phyloP scores from a whole-genome alignment of 2,113 vertebrate genomes.

The Burhinus oedicnemus region DNA sequence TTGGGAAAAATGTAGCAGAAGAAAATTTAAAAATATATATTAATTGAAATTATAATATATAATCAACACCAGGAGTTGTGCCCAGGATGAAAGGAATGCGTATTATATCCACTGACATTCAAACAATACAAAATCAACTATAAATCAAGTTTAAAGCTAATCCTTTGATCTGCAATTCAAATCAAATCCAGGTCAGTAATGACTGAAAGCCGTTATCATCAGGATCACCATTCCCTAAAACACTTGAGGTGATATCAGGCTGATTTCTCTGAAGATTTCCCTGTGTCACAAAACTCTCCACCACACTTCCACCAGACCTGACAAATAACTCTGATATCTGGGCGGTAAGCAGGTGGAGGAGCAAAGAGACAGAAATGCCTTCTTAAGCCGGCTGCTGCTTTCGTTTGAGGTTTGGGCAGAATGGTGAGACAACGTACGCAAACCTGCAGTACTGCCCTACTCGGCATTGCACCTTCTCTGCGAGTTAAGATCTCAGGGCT shows the following conservation, averaged over 20 bases:
- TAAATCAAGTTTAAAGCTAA: not conserved
- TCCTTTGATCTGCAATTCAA: not conserved
- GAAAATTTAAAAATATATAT: not conserved
- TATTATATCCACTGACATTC: not conserved
- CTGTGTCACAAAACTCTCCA: not conserved
- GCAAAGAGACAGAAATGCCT: not conserved
- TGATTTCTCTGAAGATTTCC: not conserved
- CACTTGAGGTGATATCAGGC: not conserved
- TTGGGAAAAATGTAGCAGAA: not conserved
- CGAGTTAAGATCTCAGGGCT: not conserved
- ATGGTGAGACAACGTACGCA: not conserved
- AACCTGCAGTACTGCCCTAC: not conserved
- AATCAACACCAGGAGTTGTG: not conserved
- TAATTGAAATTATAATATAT: not conserved
- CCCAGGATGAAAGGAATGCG: not conserved
- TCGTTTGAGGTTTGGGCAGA: not conserved
- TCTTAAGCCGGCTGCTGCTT: not conserved
- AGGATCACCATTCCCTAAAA: not conserved
- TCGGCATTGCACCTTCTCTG: rapidly evolving
- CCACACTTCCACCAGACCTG: not conserved
- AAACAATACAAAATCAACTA: not conserved
- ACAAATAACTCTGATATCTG: not conserved
- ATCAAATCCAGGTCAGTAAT: not conserved
- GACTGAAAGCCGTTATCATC: not conserved
- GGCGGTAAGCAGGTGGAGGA: not conserved